Conservation (phyloP, 2,797 vertebrate genomes). For the Danio albolineatus region DNA sequence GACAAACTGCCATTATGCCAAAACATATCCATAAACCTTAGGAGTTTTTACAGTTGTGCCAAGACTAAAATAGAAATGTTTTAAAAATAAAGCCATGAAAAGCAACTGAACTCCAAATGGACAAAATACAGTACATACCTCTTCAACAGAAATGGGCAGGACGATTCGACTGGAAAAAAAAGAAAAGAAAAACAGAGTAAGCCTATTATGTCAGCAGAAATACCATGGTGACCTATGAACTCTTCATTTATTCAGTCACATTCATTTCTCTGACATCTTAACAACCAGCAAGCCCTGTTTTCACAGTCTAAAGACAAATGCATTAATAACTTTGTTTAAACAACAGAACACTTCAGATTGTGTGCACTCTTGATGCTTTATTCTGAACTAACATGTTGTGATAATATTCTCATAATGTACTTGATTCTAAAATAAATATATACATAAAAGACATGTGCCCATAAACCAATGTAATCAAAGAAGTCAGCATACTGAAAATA, state of each 20-base stretch:
- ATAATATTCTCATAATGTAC: neutral
- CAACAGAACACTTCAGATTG: neutral
- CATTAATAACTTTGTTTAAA: neutral
- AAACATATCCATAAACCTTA: neutral
- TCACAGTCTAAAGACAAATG: neutral
- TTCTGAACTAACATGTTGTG: neutral
- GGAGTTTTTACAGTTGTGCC: neutral
- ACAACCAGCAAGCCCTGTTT: neutral
- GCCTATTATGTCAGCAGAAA: conserved; percentile 5
- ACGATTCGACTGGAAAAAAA: conserved; percentile 85
- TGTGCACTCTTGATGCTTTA: neutral
- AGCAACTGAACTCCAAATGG: neutral
- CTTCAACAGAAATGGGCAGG: conserved; percentile 95
- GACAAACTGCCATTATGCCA: neutral
- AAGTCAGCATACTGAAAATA: neutral
- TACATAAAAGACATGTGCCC: neutral
- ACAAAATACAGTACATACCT: conserved; percentile 81
- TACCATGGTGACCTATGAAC: conserved; percentile 3
- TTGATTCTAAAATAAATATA: neutral
- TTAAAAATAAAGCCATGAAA: neutral
- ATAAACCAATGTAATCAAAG: neutral
- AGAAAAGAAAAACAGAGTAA: conserved; percentile 63
- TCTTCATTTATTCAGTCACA: neutral
- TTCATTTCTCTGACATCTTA: neutral
- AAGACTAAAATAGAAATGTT: neutral